phyloP scores from a whole-genome alignment of 2,113 vertebrate species.

The Onychorhynchus coronatus region DNA sequence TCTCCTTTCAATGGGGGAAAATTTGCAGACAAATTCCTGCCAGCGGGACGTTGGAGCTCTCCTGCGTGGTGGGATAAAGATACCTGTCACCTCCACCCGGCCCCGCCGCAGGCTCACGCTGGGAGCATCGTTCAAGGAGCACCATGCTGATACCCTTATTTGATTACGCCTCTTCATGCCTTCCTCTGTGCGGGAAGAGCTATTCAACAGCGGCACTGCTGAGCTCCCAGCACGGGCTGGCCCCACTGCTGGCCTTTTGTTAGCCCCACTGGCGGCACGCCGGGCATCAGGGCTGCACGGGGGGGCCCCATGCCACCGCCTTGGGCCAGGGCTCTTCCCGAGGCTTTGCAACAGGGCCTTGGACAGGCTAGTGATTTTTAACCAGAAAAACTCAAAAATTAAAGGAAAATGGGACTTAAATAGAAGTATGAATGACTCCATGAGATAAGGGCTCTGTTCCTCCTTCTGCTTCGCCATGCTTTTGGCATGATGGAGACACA shows the following conservation, averaged over 20 bases:
- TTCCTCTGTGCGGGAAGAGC: conserved; percentile 37
- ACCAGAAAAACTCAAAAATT: neutral
- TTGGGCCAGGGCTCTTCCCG: neutral
- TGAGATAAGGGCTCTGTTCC: neutral
- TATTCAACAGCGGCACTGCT: neutral
- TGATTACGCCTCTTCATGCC: conserved; percentile 79
- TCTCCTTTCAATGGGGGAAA: conserved; percentile 82
- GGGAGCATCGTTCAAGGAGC: conserved; percentile 79
- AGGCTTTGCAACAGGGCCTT: neutral
- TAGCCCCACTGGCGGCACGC: neutral
- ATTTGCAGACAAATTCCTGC: conserved; percentile 90
- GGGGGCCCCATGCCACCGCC: accelerated
- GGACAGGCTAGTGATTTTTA: neutral
- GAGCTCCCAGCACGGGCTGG: conserved; percentile 2
- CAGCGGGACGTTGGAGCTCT: conserved; percentile 83
- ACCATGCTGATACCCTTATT: conserved; percentile 86
- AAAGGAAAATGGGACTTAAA: neutral
- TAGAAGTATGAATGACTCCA: neutral
- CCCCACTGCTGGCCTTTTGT: conserved; percentile 56
- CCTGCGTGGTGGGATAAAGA: conserved; percentile 83
- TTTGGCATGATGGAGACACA: neutral
- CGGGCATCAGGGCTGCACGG: neutral
- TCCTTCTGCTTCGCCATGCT: neutral
- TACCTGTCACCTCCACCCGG: conserved; percentile 82
- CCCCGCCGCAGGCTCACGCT: conserved; percentile 72